phyloP scores from a whole-genome alignment of 2,888 invertebrate genomes.

The Erebia ligea region DNA sequence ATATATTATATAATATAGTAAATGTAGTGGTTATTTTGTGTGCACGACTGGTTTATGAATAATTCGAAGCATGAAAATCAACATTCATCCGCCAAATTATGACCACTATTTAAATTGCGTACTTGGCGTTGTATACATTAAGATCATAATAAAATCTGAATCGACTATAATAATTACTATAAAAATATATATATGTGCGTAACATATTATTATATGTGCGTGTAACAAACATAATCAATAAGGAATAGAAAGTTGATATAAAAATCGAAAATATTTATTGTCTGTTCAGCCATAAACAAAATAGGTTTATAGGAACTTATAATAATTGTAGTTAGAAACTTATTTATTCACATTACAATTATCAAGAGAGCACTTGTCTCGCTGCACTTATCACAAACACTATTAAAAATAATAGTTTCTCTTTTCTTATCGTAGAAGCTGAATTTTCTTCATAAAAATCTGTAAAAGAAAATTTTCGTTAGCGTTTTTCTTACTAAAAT shows the following conservation, averaged over 20 bases:
- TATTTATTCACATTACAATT: conserved; percentile 41
- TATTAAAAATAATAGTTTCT: conserved; percentile 47
- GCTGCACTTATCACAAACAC: conserved; percentile 51
- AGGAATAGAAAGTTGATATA: conserved; percentile 30
- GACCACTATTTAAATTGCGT: not conserved
- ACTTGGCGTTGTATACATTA: not conserved
- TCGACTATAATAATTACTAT: no score
- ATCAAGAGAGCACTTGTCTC: conserved; percentile 59
- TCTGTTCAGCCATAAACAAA: conserved; percentile 59
- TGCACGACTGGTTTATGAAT: not conserved
- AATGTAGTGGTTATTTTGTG: not conserved
- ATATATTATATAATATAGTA: no score
- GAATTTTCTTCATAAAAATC: conserved; percentile 66
- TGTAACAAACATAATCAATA: conserved; percentile 3
- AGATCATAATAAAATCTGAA: not conserved
- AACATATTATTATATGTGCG: no score
- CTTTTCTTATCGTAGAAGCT: conserved; percentile 50
- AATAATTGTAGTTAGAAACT: conserved; percentile 30
- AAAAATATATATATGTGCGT: no score
- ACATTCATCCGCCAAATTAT: not conserved
- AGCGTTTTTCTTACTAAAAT: conserved; percentile 15
- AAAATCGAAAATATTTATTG: conserved; percentile 57
- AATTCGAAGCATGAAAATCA: not conserved
- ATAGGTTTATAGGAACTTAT: conserved; percentile 40
- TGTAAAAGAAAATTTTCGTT: conserved; percentile 49